Evolutionary conservation across 2,888 invertebrate species (phyloP).

Genomic region (Coelopa pilipes): DNA sequence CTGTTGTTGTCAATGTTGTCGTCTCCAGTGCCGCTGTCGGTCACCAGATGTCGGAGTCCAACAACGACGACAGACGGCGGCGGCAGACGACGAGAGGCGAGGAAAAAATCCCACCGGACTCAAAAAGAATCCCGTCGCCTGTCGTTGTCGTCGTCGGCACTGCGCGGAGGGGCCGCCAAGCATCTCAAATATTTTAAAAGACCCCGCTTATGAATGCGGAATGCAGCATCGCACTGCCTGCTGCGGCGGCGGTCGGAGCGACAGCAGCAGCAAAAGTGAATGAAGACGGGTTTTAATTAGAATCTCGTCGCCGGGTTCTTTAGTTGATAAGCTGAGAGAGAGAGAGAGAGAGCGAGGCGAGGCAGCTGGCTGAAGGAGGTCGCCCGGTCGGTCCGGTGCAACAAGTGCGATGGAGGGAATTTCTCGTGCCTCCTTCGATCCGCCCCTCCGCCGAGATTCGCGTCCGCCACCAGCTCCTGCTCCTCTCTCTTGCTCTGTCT

Average conservation of each 20-base stretch:
- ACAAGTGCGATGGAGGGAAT: constrained; percentile 13
- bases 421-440: background rate
- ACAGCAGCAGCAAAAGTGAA: constrained; percentile 28
- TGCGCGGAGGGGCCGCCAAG: constrained; percentile 16
- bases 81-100: too few relatives aligned
- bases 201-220: constrained; percentile 28
- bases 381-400: background rate
- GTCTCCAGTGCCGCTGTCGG: background rate
- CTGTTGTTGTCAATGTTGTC: background rate
- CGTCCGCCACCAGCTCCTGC: too few relatives aligned
- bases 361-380: background rate
- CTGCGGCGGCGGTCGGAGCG: background rate
- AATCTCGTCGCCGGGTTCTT: constrained; percentile 20
- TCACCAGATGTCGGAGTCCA: background rate
- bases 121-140: too few relatives aligned
- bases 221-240: constrained; percentile 3
- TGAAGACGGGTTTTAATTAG: constrained; percentile 35
- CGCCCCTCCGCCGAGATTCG: background rate
- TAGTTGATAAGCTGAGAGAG: constrained; percentile 8
- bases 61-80: too few relatives aligned
- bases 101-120: too few relatives aligned
- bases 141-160: background rate
- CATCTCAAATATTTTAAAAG: constrained; percentile 35
- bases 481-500: background rate
- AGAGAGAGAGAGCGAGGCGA: background rate